Evolutionary conservation across 2,888 invertebrate species (phyloP), one percentile per base, ranked within the genome.

Genomic region (Clostera curtula): DNA sequence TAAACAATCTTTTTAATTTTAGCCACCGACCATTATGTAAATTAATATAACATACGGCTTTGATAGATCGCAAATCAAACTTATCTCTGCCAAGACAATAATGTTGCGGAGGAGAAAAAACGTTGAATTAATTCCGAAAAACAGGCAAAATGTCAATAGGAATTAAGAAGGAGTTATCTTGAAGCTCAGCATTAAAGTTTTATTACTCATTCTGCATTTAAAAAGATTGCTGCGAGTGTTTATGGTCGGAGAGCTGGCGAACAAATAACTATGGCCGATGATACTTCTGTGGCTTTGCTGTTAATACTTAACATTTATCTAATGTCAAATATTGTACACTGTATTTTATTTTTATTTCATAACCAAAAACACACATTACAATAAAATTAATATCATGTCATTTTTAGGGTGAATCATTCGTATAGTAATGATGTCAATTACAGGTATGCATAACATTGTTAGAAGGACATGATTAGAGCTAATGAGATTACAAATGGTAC

Each of bases 161-260:
- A 56, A 56, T 57, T 56, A 58, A 55, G 29, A 25, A 27, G 13
- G 34, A 47, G 61, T 59, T 70, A 69, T 59, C 58, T 56, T 40
- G 51, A 63, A 64, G 62, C 62, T 61, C 56, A 45, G 58, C 54
- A 57, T 64, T 72, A 57, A 58, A 64, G 51, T 65, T 63, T 63
- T 65, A 70, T 61, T 49, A 42, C 39, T 49, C 49, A 54, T 43
- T 44, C 28, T 53, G 49, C 55, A 54, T 53, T n/a, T 59, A 57
- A 66, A 68, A 60, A 61, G 56, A 55, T 60, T 55, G 57, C 58
- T 55, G 40, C 38, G 46, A 49, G 49, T 52, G 37, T 48, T 49
- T 38, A 29, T 59, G 55, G 56, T 29, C 34, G 19, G 27, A 37
- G 65, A 58, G 69, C 36, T 27, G 10, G 27, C 11, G 24, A 11